Evolutionary conservation across 2,888 invertebrate genomes (phyloP), one percentile per base, ranked within the genome.

Genomic region (Galerucella calmariensis): DNA sequence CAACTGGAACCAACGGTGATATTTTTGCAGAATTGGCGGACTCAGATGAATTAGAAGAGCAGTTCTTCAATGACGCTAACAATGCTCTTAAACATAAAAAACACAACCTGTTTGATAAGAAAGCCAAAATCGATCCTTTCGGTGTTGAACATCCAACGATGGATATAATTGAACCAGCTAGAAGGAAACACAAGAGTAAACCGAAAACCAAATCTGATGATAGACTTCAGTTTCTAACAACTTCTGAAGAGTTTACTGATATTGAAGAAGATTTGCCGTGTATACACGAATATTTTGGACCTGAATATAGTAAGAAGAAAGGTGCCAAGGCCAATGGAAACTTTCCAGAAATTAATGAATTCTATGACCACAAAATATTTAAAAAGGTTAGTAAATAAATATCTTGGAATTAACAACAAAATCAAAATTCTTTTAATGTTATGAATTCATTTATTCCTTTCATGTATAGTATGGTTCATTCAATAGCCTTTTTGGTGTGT

Each of bases 201-300:
- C 65, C 72, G 35, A 65, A 76, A n/a, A 53, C 69, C 8, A 66
- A 68, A 2, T 67, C 73, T 8, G 76, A 77, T 1, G 74, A 79
- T 51, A 70, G 72, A 27, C 70, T 77, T 10, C 75, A 77, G 59
- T 75, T 77, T 72, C 76, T 79, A 67, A 77, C 72, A 11, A 65
- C 76, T 27, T 79, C 80, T n/a, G 73, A 77, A 58, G 79, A 81
- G 48, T 78, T 77, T 35, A 73, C 72, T 3, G 80, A 80, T 44
- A 69, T 80, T 10, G 79, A 79, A 69, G 80, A 77, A 16, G 77
- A 78, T 66, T 61, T 79, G 61, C 78, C 79, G 2, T 81, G 79
- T 46, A 82, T 81, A 51, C 81, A 81, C 12, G 82, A 82, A 71
- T 81, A 71, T 69, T 79, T 77, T 63, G 79, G 78, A 24, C 69